Base-by-base conservation (phyloP, 2,797 vertebrate genomes). In the Cuniculus paca region DNA sequence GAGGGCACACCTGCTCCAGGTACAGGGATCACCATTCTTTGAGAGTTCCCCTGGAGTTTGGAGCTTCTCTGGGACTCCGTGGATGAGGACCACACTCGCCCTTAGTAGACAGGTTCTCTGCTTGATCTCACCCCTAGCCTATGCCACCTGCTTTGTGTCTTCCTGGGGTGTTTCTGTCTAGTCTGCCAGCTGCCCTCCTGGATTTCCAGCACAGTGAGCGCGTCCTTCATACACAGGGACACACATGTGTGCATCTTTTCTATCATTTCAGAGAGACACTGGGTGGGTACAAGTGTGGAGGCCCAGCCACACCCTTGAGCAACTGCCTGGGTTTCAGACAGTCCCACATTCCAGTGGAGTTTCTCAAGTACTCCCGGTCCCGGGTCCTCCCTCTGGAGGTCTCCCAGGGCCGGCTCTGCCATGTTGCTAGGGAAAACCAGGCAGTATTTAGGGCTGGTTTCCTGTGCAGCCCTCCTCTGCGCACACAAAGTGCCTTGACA, bases 381-480 rank as follows among this genome's bases (percentile, higher is more conserved):
- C 9, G 45, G 58, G 52, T 31, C 70, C 60, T 94, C 74, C 68
- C 91, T 54, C 8, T 3, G 34, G 60, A 93, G 50, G 22, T 56
- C 93, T 77, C 54, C 86, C 70, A 22, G 0, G 1, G 45, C 58
- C n/a, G 0, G 1, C 81, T 60, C 28, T 10, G 20, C 70, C 8
- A 56, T 4, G 14, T 88, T 82, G 85, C 92, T 56, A 36, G 63
- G 82, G 70, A 77, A 83, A 22, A 13, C 85, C 77, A 9, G 22
- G 70, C 61, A 34, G 83, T 88, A 56, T 90, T 86, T 70, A 88
- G 78, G 70, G 61, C 70, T 34, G 1, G 39, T 54, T 78, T 65
- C 34, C 90, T 56, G 31, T 6, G 45, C 22, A 1, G 0, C 60
- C 2, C 34, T 90, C 34, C 54, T 45, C 42, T 82, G 7, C 39